Base-by-base conservation (phyloP, 2,113 vertebrate species). In the Dipodomys spectabilis region DNA sequence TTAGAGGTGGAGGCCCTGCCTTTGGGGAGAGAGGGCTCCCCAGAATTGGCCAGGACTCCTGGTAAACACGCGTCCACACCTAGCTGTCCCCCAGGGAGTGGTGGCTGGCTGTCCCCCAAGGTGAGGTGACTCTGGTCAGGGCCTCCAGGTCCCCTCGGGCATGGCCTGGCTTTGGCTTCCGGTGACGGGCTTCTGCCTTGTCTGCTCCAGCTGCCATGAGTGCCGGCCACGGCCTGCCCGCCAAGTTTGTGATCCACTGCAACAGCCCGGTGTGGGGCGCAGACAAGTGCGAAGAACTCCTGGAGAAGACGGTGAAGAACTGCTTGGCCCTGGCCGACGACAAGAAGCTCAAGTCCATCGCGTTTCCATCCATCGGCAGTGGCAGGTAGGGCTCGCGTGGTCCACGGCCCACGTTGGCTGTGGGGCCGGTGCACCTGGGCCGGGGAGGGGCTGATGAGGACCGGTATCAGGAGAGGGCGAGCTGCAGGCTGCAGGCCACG, bases 241-340 rank as follows among this genome's bases (percentile, higher is more conserved):
- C 99, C 0, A 99, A 99, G 97, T 99, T 99, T 97, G 99, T 99
- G 93, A 99, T 99, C 98, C 99, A 99, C 98, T 99, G 99, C 96
- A 99, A 99, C 65, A 99, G 99, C 97, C 99, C 99, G 0, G 98
- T 98, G 0, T 99, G 99, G 99, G 99, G 99, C 87, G 99, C 99
- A 0, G 99, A 99, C 96, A 99, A 99, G 92, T 99, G 99, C 0
- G 99, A 99, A 97, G 99, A 99, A 95, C 94, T 99, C 97, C 98
- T 99, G 98, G 99, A 99, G 85, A 99, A 99, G 97, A 99, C 99
- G 0, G 99, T 99, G 97, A 99, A 99, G 98, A 99, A 99, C 98
- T 99, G 99, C 97, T 97, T 99, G 97, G 99, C 99, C 30, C 96
- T 99, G 96, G 99, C 99, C 4, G 99, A 99, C n/a, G 99, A 99